Evolutionary conservation across 2,797 vertebrate species (phyloP), one percentile per base, ranked within the genome.

Genomic region (Characodon lateralis): DNA sequence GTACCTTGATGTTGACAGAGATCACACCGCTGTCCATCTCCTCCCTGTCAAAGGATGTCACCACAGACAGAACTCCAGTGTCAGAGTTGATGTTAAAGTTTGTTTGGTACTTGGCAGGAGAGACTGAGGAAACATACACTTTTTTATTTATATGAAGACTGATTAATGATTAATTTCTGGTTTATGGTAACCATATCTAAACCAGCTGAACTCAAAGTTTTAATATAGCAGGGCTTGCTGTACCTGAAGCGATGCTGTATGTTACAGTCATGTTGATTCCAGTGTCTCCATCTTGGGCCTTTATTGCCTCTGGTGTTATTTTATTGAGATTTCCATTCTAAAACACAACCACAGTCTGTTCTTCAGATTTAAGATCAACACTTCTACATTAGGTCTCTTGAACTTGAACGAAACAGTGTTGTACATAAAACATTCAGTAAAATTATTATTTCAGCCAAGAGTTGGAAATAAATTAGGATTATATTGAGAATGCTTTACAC

Each of bases 231-330:
- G 14, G 41, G 9, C 3, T 10, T 68, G 1, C 1, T 72, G 73
- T 79, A 96, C 96, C 96, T 82, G 66, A 8, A 24, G 76, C 90
- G 85, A 96, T 95, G 77, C 82, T 94, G 91, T 96, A 97, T 50
- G 78, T 7, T 2, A 96, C 9, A 81, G 91, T 58, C 85, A 90
- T 63, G 66, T 96, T 94, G 83, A 97, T 95, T 48, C 96, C 96
- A 0, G 0, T 90, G 83, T 97, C 96, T 74, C 96, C 96, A 76
- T 97, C 96, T 88, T 90, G 92, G 78, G 96, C 96, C 71, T 92
- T 77, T 75, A 97, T 94, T 0, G 85, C 24, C 53, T 94, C 95
- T 51, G 96, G 96, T 28, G 80, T 69, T 76, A 95, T 48, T 51
- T 63, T 0, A 10, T 6, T 22, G 26, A 96, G 83, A 28, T 0